Percentiles rank a stretch among this genome's conserved stretches.
Conservation (phyloP, 2,113 vertebrate genomes). For the Tenebrosternarchus preto region DNA sequence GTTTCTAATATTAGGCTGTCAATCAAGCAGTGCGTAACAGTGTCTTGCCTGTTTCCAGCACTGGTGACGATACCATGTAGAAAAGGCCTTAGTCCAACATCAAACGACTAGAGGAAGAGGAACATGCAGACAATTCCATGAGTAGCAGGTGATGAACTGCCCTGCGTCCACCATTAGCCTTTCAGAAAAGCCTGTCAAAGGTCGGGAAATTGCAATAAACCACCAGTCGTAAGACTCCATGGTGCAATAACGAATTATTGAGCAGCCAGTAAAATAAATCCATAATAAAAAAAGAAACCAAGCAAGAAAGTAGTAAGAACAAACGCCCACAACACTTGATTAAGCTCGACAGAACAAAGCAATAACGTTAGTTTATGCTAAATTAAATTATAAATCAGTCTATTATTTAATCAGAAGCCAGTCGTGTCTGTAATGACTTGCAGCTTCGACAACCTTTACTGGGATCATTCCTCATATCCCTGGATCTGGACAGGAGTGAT, state of each 20-base stretch:
- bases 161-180: background rate
- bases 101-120: background rate
- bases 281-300: background rate
- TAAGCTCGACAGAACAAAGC: background rate
- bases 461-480: background rate
- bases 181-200: background rate
- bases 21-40: slow-evolving; percentile 12
- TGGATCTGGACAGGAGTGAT: background rate
- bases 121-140: background rate
- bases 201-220: background rate
- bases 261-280: slow-evolving; percentile 46
- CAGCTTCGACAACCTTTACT: background rate
- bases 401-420: background rate
- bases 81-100: background rate
- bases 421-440: background rate
- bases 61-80: background rate
- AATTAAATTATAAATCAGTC: slow-evolving; percentile 1
- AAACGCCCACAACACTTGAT: background rate
- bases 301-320: background rate
- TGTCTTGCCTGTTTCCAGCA: background rate
- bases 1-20: slow-evolving; percentile 61
- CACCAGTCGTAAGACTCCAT: background rate
- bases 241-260: slow-evolving; percentile 65
- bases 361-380: background rate
- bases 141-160: too few relatives aligned